Evolutionary conservation across 2,888 invertebrate species (phyloP).

Genomic region (Tillus elongatus): DNA sequence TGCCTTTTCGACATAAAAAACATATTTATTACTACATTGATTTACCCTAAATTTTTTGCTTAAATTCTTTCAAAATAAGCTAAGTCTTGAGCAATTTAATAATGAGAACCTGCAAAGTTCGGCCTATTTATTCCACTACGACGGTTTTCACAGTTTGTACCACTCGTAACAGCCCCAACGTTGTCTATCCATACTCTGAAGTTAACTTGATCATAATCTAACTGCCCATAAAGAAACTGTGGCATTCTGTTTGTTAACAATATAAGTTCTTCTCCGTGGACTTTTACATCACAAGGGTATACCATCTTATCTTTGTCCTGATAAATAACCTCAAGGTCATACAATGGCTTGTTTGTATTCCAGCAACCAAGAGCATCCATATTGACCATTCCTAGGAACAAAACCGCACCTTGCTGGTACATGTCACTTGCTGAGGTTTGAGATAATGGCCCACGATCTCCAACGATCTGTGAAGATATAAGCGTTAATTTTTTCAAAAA

Average conservation of each 20-base stretch:
- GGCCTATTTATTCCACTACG: too few relatives aligned
- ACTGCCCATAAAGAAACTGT: conserved; percentile 52
- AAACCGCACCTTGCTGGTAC: conserved; percentile 50
- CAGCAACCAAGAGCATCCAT: conserved; percentile 67
- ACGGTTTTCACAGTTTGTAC: conserved; percentile 42
- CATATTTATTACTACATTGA: too few relatives aligned
- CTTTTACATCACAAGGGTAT: conserved; percentile 61
- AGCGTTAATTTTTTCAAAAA: too few relatives aligned
- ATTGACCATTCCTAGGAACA: conserved; percentile 64
- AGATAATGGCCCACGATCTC: conserved; percentile 53
- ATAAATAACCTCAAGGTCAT: conserved; percentile 50
- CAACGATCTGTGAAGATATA: conserved; percentile 48
- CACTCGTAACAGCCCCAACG: conserved; percentile 37
- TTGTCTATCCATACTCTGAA: conserved; percentile 52
- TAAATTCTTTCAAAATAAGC: too few relatives aligned
- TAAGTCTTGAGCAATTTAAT: too few relatives aligned
- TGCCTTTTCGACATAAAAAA: too few relatives aligned
- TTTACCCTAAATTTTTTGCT: too few relatives aligned
- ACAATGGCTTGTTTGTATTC: conserved; percentile 47
- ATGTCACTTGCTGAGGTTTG: conserved; percentile 64
- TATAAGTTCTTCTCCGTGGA: conserved; percentile 57
- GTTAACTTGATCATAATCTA: conserved; percentile 53
- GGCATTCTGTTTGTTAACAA: conserved; percentile 60
- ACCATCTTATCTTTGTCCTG: conserved; percentile 53
- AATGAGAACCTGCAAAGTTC: too few relatives aligned